Percentiles rank a stretch among this genome's conserved stretches.
Evolutionary conservation across 2,888 invertebrate genomes (phyloP).

Genomic region (Lochmaea capreae): DNA sequence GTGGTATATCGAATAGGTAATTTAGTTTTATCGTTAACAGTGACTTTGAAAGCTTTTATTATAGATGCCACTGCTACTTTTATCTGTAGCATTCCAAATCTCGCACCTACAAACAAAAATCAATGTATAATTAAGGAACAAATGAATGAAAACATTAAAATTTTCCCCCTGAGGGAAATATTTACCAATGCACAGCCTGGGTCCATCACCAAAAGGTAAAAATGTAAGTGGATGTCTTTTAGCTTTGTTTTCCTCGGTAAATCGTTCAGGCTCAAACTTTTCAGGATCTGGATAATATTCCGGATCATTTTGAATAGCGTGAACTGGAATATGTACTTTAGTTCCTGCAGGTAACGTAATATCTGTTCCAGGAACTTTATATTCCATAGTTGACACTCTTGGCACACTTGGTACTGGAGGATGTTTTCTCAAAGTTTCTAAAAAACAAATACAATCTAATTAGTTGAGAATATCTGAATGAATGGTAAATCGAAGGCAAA

Average conservation of each 20-base stretch:
- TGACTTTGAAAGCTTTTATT: constrained; percentile 53
- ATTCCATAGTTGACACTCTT: constrained; percentile 47
- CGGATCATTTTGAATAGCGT: constrained; percentile 54
- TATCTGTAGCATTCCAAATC: constrained; percentile 58
- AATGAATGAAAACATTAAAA: background rate
- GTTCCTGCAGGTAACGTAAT: constrained; percentile 44
- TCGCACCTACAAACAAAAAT: constrained; percentile 50
- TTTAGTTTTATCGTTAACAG: constrained; percentile 50
- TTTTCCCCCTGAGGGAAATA: background rate
- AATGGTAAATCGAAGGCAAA: no score
- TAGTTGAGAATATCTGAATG: background rate
- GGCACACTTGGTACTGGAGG: constrained; percentile 44
- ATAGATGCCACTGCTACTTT: constrained; percentile 47
- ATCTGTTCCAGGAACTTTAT: constrained; percentile 47
- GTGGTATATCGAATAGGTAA: constrained; percentile 21
- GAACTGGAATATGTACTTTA: constrained; percentile 47
- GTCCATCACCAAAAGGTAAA: constrained; percentile 35
- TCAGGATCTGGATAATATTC: constrained; percentile 69
- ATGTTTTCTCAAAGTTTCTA: constrained; percentile 43
- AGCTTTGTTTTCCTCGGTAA: constrained; percentile 67
- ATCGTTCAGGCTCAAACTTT: constrained; percentile 73
- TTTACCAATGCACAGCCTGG: constrained; percentile 37
- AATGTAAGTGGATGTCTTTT: constrained; percentile 25
- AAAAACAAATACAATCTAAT: background rate
- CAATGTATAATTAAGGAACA: background rate